phyloP scores from a whole-genome alignment of 2,113 vertebrate genomes.

The Plecturocebus donacophilus region DNA sequence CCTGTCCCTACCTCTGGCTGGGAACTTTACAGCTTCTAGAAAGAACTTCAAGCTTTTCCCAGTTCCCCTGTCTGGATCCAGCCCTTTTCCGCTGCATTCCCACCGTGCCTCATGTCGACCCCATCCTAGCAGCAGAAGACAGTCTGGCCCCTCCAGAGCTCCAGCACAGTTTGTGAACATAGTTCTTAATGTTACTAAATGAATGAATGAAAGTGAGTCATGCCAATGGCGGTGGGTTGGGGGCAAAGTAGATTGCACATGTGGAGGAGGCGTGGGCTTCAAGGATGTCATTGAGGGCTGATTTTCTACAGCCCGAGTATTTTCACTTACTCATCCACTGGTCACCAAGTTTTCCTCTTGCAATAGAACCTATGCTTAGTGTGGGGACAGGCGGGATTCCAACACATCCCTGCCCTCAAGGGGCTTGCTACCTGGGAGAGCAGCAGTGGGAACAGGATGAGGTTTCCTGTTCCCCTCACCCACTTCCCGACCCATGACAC shows the following conservation, averaged over 20 bases:
- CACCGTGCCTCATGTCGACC: not conserved
- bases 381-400: not conserved
- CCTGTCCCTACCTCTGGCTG: slow-evolving; percentile 30
- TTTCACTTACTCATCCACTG: not conserved
- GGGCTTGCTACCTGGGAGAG: not conserved
- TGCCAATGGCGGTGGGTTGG: not conserved
- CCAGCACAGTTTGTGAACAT: not conserved
- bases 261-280: not conserved
- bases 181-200: not conserved
- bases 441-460: not conserved
- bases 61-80: not conserved
- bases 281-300: not conserved
- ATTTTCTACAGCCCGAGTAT: not conserved
- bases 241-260: not conserved
- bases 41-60: slow-evolving; percentile 39
- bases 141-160: not conserved
- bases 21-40: slow-evolving; percentile 60
- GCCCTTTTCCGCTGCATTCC: not conserved
- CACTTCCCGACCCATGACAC: not conserved
- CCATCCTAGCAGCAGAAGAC: not conserved
- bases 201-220: slow-evolving; percentile 19
- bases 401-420: not conserved
- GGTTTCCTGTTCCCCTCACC: not conserved
- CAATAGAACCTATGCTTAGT: not conserved
- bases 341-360: not conserved